Base-by-base conservation (phyloP, 2,113 vertebrate genomes). In the Oncorhynchus nerka region DNA sequence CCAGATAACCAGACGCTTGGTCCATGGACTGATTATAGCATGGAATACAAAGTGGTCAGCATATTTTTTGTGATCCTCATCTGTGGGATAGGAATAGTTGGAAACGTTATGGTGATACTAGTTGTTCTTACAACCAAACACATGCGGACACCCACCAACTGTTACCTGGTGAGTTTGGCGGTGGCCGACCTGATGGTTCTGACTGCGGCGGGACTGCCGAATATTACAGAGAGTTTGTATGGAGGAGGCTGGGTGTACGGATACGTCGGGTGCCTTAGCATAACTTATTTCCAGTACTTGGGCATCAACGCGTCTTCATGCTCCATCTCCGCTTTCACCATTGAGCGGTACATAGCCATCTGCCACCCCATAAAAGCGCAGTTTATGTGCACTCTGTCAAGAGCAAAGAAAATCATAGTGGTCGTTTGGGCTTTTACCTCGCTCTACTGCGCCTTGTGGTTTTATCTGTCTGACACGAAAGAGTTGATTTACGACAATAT, bases 131-230 rank as follows among this genome's bases (percentile, higher is more conserved):
- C 96, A 83, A 98, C 97, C 78, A 98, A 97, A 79, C 97, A 99
- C 89, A 99, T 99, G 98, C 95, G 97, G 82, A 99, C 97, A 16
- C 97, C 97, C 78, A 99, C 97, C 2, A 99, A 99, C 92, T 99
- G 97, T 85, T 99, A 99, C 70, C 91, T 99, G 89, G 98, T 99
- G 91, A 99, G 97, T 34, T 93, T 99, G 82, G 98, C 98, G 0
- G 91, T 94, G 3, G 97, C 98, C 7, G 98, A 99, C 84, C 95
- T 99, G 79, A 97, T 95, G 94, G 98, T 99, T 4, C 90, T 99
- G 72, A 96, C 95, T 34, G 97, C 97, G 8, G 97, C 97, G 4
- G 97, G 98, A 73, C 93, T 99, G 6, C 97, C 98, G 79, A 99
- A 99, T 83, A 97, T 99, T 88, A 97, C 96, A 0, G 96, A 99